Evolutionary conservation across 2,888 invertebrate species (phyloP).

Genomic region (Luperina nickerlii): DNA sequence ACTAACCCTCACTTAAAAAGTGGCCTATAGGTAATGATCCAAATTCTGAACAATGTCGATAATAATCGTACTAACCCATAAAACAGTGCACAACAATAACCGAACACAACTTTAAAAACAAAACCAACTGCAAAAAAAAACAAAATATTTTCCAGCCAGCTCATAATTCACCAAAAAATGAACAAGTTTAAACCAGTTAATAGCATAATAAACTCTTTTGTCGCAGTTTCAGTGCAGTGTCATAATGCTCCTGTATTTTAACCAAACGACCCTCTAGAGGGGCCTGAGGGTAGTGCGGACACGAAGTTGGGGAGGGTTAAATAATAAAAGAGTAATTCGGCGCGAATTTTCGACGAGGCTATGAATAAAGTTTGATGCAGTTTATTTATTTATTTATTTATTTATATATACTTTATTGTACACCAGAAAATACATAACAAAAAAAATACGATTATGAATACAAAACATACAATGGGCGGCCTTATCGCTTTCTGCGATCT

Average conservation of each 20-base stretch:
- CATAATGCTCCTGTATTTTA: constrained; percentile 45
- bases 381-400: no score
- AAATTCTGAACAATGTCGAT: neutral
- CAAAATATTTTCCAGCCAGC: constrained; percentile 17
- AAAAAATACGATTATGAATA: no score
- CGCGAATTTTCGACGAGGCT: constrained; percentile 37
- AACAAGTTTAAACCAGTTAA: constrained; percentile 40
- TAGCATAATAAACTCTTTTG: constrained; percentile 51
- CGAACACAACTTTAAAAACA: constrained; percentile 1
- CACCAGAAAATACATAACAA: no score
- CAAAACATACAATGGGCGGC: no score
- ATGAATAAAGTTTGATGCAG: constrained; percentile 8
- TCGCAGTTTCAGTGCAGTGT: constrained; percentile 51
- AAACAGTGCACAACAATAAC: neutral
- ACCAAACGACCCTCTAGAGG: constrained; percentile 35
- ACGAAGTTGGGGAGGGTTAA: constrained; percentile 30
- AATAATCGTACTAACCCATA: neutral
- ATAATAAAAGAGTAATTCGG: constrained; percentile 49
- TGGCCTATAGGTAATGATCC: neutral
- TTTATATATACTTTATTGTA: no score
- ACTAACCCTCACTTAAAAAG: neutral
- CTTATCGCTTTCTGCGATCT: no score
- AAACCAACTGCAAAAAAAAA: constrained; percentile 20
- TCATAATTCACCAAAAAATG: constrained; percentile 35
- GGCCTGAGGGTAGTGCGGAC: constrained; percentile 33